Conservation (phyloP, 1,140 invertebrate species). For the Arion vulgaris region DNA sequence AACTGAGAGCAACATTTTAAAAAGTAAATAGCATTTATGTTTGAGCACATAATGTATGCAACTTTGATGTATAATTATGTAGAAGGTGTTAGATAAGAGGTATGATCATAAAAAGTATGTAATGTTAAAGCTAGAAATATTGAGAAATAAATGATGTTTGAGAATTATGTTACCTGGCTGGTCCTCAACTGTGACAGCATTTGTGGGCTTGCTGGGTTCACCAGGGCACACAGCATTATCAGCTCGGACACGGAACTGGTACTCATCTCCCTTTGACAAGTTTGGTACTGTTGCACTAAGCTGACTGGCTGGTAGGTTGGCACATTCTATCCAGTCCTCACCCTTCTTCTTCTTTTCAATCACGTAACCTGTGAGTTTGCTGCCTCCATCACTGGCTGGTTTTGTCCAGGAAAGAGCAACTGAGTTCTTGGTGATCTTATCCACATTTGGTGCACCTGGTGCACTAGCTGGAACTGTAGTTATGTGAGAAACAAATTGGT, state of each 20-base stretch:
- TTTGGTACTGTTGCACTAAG: conserved; percentile 78
- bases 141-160: no score
- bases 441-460: conserved; percentile 93
- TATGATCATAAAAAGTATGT: no score
- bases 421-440: conserved; percentile 95
- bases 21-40: no score
- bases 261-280: conserved; percentile 95
- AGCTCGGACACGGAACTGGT: conserved; percentile 95
- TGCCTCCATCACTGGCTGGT: conserved; percentile 93
- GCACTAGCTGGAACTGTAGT: conserved; percentile 85
- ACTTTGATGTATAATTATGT: no score
- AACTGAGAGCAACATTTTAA: no score
- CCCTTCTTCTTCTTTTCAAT: conserved; percentile 88
- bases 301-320: conserved; percentile 84
- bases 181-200: conserved; percentile 87
- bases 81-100: no score
- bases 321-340: conserved; percentile 92
- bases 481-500: background rate
- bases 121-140: no score
- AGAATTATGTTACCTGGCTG: conserved; percentile 78
- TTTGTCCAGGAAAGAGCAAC: conserved; percentile 95
- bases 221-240: conserved; percentile 95
- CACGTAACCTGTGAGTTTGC: conserved; percentile 95
- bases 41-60: no score
- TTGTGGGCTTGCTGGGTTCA: conserved; percentile 90